Base-by-base conservation (phyloP, 2,113 vertebrate genomes). In the Oncorhynchus mykiss region DNA sequence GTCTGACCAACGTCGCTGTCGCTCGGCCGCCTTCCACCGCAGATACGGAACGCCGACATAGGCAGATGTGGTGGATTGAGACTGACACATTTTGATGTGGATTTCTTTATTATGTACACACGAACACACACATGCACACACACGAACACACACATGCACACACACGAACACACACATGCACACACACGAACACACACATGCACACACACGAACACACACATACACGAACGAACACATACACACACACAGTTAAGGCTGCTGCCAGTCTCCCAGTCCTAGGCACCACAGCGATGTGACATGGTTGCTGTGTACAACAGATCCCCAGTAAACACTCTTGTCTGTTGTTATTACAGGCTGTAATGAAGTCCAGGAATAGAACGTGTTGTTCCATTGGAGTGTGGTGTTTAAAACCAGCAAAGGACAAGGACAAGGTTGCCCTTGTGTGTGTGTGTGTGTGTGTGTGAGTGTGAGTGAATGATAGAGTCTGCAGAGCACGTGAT, bases 171-270 rank as follows among this genome's bases (percentile, higher is more conserved):
- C 34, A 11, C 5, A 29, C 29, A 29, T 0, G 27, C n/a, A 65
- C 59, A n/a, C 72, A 68, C 62, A 71, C 22, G 2, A 1, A 68
- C 62, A 72, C n/a, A 27, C n/a, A 65, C 39, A 65, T 31, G 45
- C 13, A 48, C 34, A 49, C 34, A 74, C 34, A 48, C 31, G 45
- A 3, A 65, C 34, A 25, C 62, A 64, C 75, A 69, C 54, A 71
- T 14, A 73, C 59, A 48, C 71, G 25, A 24, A 54, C 45, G 27
- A 1, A 69, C 54, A 71, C 14, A 73, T n/a, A 62, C 14, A 62
- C 27, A 62, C 57, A n/a, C 11, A 39, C 25, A 64, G 24, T 64
- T 25, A 54, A 16, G 27, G 27, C 8, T 67, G 65, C 5, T 5
- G 27, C 65, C 65, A 67, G 65, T 16, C 25, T 16, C 65, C 14